Base-by-base conservation (phyloP, 1,140 invertebrate genomes). In the Pinna nobilis region DNA sequence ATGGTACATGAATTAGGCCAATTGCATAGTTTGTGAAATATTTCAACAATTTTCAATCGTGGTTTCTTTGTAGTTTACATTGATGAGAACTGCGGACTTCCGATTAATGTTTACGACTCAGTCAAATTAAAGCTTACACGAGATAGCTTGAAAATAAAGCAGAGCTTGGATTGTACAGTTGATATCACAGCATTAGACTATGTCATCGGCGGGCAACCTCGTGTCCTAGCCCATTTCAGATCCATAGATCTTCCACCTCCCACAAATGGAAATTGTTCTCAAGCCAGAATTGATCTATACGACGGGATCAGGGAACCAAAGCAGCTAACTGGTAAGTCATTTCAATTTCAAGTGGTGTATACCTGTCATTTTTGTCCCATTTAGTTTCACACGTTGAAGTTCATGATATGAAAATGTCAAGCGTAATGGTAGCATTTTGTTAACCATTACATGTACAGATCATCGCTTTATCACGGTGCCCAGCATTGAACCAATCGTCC, bases 61-160 rank as follows among this genome's bases (percentile, higher is more conserved):
- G n/a, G n/a, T n/a, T n/a, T n/a, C n/a, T 9, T 59, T 59, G 33
- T 20, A 59, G 55, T 59, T 30, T 59, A 59, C 15, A n/a, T 59
- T 35, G 33, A 59, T 18, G 55, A 59, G 37, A 59, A 59, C 37
- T 59, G 55, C 37, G 55, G 55, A 37, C 55, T 35, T 35, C 30
- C 33, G 18, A 59, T 59, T 33, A 30, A 59, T 35, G 55, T 59
- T 3, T 59, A 59, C 28, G 55, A 59, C 28, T 30, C 55, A 18
- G 55, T 59, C 55, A 30, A 59, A 11, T 18, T 59, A 18, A 59
- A 59, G 37, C 55, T 59, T 30, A 59, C 33, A n/a, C 28, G 55
- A 59, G 37, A 33, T 59, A 33, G 55, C 30, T n/a, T 3, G 1
- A 15, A 18, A 33, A 35, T 59, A 33, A 33, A 35, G 20, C 55